A percentile compares a stretch with the other conserved stretches of the same genome.
Conservation (phyloP, 2,888 invertebrate genomes). For the Panzeria rudis region DNA sequence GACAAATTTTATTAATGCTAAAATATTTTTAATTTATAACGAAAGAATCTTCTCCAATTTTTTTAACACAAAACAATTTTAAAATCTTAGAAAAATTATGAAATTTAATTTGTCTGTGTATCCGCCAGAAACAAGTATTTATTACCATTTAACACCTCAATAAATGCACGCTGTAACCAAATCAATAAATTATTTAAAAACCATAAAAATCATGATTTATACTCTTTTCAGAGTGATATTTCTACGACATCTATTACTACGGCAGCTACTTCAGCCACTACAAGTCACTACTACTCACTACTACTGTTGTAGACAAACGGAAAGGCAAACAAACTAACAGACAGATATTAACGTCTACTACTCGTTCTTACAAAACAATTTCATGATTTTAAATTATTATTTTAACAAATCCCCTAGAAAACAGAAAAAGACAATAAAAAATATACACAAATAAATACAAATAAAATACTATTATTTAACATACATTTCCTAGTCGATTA, state of each 20-base stretch:
- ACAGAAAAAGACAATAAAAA: constrained; percentile 11
- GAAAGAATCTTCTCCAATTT: too few species aligned
- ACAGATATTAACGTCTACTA: not conserved
- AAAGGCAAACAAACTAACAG: not conserved
- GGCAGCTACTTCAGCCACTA: not conserved
- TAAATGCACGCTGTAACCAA: constrained; percentile 51
- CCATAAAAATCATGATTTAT: constrained; percentile 66
- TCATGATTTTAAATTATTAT: constrained; percentile 16
- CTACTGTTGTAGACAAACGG: not conserved
- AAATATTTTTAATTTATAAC: too few species aligned
- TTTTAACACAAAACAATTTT: not conserved
- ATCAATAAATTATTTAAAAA: constrained; percentile 69
- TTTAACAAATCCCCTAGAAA: constrained; percentile 10
- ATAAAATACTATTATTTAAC: constrained; percentile 26
- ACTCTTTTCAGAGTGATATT: constrained; percentile 34
- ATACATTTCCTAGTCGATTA: constrained; percentile 40
- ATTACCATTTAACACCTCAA: constrained; percentile 69
- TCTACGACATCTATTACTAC: not conserved
- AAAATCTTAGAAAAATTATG: not conserved
- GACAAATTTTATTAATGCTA: too few species aligned
- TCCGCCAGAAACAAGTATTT: constrained; percentile 60
- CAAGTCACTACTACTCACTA: too few species aligned
- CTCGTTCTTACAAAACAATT: constrained; percentile 38
- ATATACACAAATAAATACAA: not conserved
- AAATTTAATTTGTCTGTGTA: constrained; percentile 16